Percentiles rank a stretch among this genome's conserved stretches.
Conservation (phyloP, 2,888 invertebrate species). For the Coecobrya sp. region DNA sequence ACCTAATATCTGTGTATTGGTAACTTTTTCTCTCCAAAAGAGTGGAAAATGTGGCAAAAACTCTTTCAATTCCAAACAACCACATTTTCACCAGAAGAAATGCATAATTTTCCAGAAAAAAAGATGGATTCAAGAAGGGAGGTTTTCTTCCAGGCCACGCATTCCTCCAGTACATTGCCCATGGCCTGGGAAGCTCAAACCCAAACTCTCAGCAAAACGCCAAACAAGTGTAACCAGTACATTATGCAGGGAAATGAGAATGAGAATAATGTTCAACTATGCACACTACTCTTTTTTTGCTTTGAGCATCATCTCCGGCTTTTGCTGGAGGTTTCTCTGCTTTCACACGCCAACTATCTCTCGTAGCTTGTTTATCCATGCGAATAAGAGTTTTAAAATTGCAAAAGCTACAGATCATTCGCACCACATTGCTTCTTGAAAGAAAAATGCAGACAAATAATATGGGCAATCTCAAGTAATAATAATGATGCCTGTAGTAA, state of each 20-base stretch:
- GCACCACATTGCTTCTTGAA: conserved; percentile 71
- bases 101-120: conserved; percentile 50
- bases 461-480: conserved; percentile 70
- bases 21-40: not conserved
- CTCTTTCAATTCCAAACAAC: conserved; percentile 60
- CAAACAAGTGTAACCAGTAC: not conserved
- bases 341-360: not conserved
- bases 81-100: conserved; percentile 65
- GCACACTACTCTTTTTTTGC: conserved; percentile 23
- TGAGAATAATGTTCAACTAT: not conserved
- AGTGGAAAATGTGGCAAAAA: conserved; percentile 51
- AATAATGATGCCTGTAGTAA: conserved; percentile 68
- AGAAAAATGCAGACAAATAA: conserved; percentile 75
- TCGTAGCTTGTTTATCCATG: conserved; percentile 69
- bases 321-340: not conserved
- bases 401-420: conserved; percentile 78
- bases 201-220: conserved; percentile 1
- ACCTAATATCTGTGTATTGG: not conserved
- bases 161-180: conserved; percentile 3
- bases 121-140: not conserved
- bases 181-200: not conserved
- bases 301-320: not conserved
- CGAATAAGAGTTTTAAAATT: conserved; percentile 77
- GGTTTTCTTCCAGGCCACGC: not conserved
- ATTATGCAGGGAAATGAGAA: conserved; percentile 5